Base-by-base conservation (phyloP, 2,797 vertebrate genomes). In the Pipistrellus nathusii region DNA sequence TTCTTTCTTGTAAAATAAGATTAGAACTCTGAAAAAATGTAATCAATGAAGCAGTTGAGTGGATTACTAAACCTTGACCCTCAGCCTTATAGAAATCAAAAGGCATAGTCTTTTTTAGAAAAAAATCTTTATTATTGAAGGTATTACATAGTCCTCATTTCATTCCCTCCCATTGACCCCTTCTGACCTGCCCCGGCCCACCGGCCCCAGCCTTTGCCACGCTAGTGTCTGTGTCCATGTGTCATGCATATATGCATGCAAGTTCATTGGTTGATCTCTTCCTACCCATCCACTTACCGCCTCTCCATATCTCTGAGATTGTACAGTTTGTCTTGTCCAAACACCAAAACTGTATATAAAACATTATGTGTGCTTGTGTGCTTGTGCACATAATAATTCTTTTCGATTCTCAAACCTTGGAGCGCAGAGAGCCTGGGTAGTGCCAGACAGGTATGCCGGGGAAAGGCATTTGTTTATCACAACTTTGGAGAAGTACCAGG, bases 1-100 rank as follows among this genome's bases (percentile, higher is more conserved):
- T 93, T 88, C 68, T 92, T 59, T 91, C 80, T 75, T 95, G 17
- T 94, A 85, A 95, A 95, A 88, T 90, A 82, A 88, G 69, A 93
- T 85, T 84, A 88, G 81, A 78, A 46, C 87, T 91, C 53, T 93
- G 77, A 96, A 77, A 77, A 92, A 89, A 32, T 85, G 83, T 87
- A 95, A 86, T 92, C 88, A 93, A 46, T 71, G 48, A 90, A 87
- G 48, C 46, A 84, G 48, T 82, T 85, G 76, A 90, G 51, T 83
- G 57, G 81, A 71, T 94, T 94, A 90, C 77, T 92, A 85, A 55
- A 51, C 59, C 51, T 86, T 69, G 35, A 66, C 27, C 18, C 35
- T 75, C 32, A 76, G 35, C 51, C 27, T 27, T 75, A n/a, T 8
- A 72, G 78, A 81, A 88, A 86, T 83, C 9, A 86, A 71, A 88